These are phyloP conservation scores for Microcebus griseorufus DNA, from an alignment of 2,113 vertebrate species.

Conservation along the genomic window DNA sequence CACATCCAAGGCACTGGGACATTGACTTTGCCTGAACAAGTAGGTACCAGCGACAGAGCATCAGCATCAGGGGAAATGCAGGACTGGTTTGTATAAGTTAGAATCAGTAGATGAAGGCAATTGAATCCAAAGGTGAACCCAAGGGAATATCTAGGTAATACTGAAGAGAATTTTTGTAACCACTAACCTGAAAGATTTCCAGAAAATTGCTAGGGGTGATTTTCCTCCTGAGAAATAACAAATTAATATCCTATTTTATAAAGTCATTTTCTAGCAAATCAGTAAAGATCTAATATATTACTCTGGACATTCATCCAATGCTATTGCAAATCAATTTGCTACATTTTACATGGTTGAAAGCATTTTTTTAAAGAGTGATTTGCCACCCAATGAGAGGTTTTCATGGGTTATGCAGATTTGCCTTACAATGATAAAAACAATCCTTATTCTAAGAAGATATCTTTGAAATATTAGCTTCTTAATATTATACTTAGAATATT, in stretches of 20 bases:
- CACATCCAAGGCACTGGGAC: background rate
- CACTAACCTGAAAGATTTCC: background rate
- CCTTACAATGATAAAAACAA: constrained; percentile 41
- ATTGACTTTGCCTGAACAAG: background rate
- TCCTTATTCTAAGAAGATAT: background rate
- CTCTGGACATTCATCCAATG: constrained; percentile 38
- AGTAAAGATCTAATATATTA: background rate
- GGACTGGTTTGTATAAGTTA: background rate
- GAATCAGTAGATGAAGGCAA: background rate
- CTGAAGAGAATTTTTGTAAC: background rate
- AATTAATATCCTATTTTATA: constrained; percentile 29
- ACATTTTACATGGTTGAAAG: constrained; percentile 42
- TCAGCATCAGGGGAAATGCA: fast-evolving
- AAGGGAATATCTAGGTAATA: background rate
- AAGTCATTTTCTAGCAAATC: constrained; percentile 47
- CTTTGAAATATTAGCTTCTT: constrained; percentile 40
- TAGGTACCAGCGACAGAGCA: fast-evolving
- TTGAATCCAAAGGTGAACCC: background rate
- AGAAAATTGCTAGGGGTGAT: background rate
- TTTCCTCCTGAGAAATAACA: constrained; percentile 30
- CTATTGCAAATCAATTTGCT: constrained; percentile 62
- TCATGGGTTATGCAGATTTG: constrained; percentile 62
- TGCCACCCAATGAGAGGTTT: constrained; percentile 60
- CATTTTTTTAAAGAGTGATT: constrained; percentile 60
- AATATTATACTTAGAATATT: constrained; percentile 43